Conservation (phyloP, 1,140 invertebrate genomes). For the Panagrolaimus sp. region DNA sequence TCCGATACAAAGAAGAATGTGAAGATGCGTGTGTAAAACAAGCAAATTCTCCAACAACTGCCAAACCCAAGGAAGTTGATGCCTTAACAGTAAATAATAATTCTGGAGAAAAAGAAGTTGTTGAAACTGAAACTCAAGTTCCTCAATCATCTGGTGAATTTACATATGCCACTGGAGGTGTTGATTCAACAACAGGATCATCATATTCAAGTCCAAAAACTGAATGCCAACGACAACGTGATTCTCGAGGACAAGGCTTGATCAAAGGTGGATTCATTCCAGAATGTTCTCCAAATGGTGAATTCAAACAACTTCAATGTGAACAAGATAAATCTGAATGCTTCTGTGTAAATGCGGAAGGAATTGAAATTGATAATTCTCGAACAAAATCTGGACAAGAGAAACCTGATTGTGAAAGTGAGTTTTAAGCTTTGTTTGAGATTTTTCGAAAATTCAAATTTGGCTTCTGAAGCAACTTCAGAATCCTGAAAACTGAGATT, state of each 20-base stretch:
- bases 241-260: slow-evolving; percentile 19
- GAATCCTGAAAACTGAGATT: slow-evolving; percentile 14
- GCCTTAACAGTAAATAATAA: slow-evolving; percentile 12
- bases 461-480: too few relatives aligned
- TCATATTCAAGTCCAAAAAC: slow-evolving; percentile 23
- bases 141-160: slow-evolving; percentile 6
- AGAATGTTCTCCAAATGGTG: slow-evolving; percentile 42
- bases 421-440: slow-evolving; percentile 10
- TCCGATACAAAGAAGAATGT: slow-evolving; percentile 59
- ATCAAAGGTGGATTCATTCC: slow-evolving; percentile 54
- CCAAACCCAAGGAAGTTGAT: slow-evolving; percentile 22
- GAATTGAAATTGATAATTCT: slow-evolving; percentile 56
- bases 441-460: background rate
- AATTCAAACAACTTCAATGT: slow-evolving; percentile 50
- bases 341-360: slow-evolving; percentile 53
- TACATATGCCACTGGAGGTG: slow-evolving; percentile 27
- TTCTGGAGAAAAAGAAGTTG: background rate
- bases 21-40: slow-evolving; percentile 51
- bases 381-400: slow-evolving; percentile 35
- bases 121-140: slow-evolving; percentile 13
- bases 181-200: slow-evolving; percentile 18
- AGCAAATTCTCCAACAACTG: background rate
- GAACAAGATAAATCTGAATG: slow-evolving; percentile 50
- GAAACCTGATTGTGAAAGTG: slow-evolving; percentile 56
- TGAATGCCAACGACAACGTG: slow-evolving; percentile 53